phyloP scores from a whole-genome alignment of 2,888 invertebrate genomes.

The Mystacides longicornis region DNA sequence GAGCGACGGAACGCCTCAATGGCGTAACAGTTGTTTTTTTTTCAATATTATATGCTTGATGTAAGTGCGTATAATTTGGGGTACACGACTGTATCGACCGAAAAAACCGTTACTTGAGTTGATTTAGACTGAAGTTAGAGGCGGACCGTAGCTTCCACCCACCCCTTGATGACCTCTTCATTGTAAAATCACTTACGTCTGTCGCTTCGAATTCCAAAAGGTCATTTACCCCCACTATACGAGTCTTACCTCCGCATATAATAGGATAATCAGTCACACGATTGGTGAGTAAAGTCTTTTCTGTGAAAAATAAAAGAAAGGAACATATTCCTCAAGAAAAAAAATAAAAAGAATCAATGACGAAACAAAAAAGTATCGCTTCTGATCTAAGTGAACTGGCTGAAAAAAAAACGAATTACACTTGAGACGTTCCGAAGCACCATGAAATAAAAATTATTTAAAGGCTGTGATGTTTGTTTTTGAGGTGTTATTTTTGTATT shows the following conservation, averaged over 20 bases:
- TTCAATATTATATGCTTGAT: constrained; percentile 1
- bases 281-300: constrained; percentile 73
- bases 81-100: neutral
- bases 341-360: neutral
- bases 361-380: neutral
- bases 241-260: constrained; percentile 91
- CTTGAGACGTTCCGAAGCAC: no score
- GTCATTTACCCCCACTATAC: constrained; percentile 94
- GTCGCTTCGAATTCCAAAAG: constrained; percentile 78
- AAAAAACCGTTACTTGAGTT: neutral
- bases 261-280: constrained; percentile 82
- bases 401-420: neutral
- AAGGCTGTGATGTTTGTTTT: no score
- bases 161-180: constrained; percentile 25
- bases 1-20: constrained; percentile 24
- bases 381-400: neutral
- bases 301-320: constrained; percentile 45
- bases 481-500: no score
- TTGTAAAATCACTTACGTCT: constrained; percentile 64
- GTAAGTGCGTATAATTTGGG: neutral
- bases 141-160: constrained; percentile 13
- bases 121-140: constrained; percentile 11
- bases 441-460: no score
- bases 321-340: no score
- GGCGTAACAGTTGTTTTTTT: constrained; percentile 1